Evolutionary conservation across 2,888 invertebrate species (phyloP).

Genomic region (Parasteatoda lunata): DNA sequence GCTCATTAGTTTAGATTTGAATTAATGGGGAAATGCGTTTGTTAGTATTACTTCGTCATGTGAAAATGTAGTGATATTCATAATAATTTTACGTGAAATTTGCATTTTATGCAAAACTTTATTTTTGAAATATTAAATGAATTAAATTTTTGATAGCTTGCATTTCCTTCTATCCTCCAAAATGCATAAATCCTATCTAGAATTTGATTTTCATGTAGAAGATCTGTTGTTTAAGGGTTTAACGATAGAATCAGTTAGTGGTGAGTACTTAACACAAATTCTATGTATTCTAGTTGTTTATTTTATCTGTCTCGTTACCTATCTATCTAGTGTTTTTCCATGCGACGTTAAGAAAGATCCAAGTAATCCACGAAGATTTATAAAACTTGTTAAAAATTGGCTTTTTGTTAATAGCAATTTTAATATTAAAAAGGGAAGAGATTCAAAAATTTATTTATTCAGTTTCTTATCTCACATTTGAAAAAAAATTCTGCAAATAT

Average conservation of each 20-base stretch:
- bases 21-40: not conserved
- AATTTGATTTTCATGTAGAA: conserved; percentile 58
- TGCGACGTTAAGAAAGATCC: too few relatives aligned
- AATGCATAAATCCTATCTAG: conserved; percentile 63
- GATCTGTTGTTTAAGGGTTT: conserved; percentile 64
- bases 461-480: too few relatives aligned
- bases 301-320: too few relatives aligned
- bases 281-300: not conserved
- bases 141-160: too few relatives aligned
- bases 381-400: too few relatives aligned
- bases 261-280: conserved; percentile 17
- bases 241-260: conserved; percentile 31
- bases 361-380: too few relatives aligned
- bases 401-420: too few relatives aligned
- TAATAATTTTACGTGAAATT: not conserved
- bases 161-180: not conserved
- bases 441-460: too few relatives aligned
- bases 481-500: too few relatives aligned
- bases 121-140: too few relatives aligned
- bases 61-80: not conserved
- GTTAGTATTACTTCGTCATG: not conserved
- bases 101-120: not conserved
- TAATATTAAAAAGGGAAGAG: too few relatives aligned
- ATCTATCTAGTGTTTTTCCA: too few relatives aligned
- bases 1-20: not conserved